Evolutionary conservation across 2,113 vertebrate species (phyloP).

Genomic region (Ginglymostoma cirratum): DNA sequence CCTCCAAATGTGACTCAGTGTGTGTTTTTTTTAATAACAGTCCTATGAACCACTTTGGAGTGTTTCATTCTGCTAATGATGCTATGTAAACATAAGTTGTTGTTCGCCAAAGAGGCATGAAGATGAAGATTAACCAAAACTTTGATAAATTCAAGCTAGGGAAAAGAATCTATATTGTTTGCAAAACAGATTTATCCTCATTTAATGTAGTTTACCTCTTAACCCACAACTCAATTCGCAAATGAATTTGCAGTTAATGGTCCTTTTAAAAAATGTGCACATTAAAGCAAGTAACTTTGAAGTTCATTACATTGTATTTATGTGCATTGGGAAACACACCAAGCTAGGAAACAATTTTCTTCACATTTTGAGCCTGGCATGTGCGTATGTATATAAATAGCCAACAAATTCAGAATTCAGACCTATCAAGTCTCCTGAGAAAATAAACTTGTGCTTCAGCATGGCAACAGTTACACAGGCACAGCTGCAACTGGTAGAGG

Average conservation of each 20-base stretch:
- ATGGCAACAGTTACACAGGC: conserved; percentile 4
- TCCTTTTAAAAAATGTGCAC: neutral
- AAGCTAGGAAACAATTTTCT: neutral
- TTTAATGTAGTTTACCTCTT: neutral
- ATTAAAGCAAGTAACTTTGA: neutral
- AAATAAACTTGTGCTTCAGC: neutral
- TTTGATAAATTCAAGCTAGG: neutral
- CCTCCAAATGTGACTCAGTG: too few relatives aligned
- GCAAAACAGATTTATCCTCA: neutral
- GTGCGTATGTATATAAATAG: neutral
- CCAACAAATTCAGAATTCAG: neutral
- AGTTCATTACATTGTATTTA: neutral
- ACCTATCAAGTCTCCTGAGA: neutral
- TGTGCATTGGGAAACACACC: neutral
- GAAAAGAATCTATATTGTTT: neutral
- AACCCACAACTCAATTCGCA: neutral
- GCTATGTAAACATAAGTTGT: too few relatives aligned
- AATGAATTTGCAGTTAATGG: neutral
- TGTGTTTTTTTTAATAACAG: too few relatives aligned
- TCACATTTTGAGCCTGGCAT: neutral
- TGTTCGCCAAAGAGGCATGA: neutral
- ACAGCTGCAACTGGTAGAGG: conserved; percentile 55
- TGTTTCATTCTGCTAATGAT: too few relatives aligned
- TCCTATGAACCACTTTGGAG: too few relatives aligned
- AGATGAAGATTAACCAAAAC: neutral